Percentiles rank a stretch among this genome's conserved stretches.
phyloP scores from a whole-genome alignment of 1,140 invertebrate genomes.

The Tetragonula clypearis region DNA sequence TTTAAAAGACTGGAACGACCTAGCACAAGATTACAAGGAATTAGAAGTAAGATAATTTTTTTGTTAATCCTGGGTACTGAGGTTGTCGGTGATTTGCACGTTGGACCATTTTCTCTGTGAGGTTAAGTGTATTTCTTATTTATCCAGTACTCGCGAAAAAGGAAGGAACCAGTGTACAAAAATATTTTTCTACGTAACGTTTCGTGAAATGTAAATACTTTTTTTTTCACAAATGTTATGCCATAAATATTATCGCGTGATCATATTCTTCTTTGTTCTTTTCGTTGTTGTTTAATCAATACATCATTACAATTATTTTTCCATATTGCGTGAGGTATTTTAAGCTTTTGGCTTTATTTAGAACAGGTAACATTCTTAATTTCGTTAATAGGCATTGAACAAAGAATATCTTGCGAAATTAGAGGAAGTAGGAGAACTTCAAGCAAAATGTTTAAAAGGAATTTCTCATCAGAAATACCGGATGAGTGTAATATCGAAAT shows the following conservation, averaged over 20 bases:
- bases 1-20: conserved; percentile 90
- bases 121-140: conserved; percentile 40
- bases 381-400: conserved; percentile 85
- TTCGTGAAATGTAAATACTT: neutral
- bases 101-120: conserved; percentile 1
- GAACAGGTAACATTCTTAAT: neutral
- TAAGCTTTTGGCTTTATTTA: neutral
- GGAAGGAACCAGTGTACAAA: neutral
- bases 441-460: conserved; percentile 94
- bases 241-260: neutral
- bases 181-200: neutral
- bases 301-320: neutral
- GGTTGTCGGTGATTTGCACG: conserved; percentile 11
- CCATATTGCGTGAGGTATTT: neutral
- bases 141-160: neutral
- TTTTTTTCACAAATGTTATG: neutral
- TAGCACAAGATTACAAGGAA: conserved; percentile 88
- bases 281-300: neutral
- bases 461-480: conserved; percentile 95
- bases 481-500: conserved; percentile 89
- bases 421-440: conserved; percentile 90
- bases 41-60: conserved; percentile 84
- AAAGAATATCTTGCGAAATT: conserved; percentile 92
- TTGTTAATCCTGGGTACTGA: conserved; percentile 1
- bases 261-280: neutral